Evolutionary conservation across 2,113 vertebrate genomes (phyloP).

Genomic region (Tachycineta bicolor): DNA sequence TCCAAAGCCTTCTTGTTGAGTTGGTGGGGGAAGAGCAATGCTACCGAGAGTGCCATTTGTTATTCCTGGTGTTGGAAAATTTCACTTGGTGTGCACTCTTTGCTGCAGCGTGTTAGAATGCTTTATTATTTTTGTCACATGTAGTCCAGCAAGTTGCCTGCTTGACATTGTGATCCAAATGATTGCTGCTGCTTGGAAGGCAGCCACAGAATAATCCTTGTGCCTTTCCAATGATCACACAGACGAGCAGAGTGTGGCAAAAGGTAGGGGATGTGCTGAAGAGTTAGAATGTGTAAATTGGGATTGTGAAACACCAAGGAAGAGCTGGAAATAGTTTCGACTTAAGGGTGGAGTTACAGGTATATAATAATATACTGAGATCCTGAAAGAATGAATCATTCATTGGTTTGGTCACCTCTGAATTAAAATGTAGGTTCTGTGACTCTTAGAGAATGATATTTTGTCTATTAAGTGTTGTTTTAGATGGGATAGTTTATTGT

Average conservation of each 20-base stretch:
- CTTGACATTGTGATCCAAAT: not conserved
- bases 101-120: not conserved
- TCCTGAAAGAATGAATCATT: not conserved
- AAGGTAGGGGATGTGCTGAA: not conserved
- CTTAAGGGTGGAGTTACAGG: not conserved
- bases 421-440: not conserved
- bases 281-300: not conserved
- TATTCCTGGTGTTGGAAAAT: not conserved
- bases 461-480: not conserved
- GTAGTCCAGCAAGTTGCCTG: not conserved
- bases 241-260: not conserved
- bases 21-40: not conserved
- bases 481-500: not conserved
- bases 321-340: not conserved
- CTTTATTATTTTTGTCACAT: not conserved
- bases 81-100: accelerated
- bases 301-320: not conserved
- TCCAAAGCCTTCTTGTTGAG: not conserved
- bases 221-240: not conserved
- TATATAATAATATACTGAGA: not conserved
- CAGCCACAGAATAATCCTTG: not conserved
- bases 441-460: not conserved
- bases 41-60: not conserved
- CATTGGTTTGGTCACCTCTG: not conserved
- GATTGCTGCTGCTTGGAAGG: not conserved